These are phyloP conservation scores for Drosophila kuntzei DNA, from an alignment of 2,888 invertebrate species.

Conservation along the genomic window DNA sequence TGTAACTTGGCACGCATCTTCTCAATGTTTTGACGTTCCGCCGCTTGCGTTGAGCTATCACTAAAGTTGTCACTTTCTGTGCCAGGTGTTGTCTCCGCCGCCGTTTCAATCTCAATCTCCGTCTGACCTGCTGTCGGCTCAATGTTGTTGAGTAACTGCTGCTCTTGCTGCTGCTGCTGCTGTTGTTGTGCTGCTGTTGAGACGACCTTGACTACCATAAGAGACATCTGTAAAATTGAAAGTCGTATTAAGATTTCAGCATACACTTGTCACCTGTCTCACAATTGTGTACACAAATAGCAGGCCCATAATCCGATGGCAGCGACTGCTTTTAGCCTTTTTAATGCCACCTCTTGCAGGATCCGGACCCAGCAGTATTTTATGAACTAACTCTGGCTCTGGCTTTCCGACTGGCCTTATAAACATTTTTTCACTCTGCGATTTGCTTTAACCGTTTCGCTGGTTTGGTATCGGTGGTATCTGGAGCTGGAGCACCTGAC, in stretches of 20 bases:
- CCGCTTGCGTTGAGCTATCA: constrained; percentile 42
- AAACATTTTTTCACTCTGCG: constrained; percentile 67
- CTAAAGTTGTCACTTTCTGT: constrained; percentile 59
- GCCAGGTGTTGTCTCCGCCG: constrained; percentile 32
- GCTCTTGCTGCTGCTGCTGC: constrained; percentile 64
- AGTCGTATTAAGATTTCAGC: constrained; percentile 22
- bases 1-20: constrained; percentile 83
- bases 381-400: constrained; percentile 49
- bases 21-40: constrained; percentile 68
- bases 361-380: constrained; percentile 53
- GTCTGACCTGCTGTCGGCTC: constrained; percentile 38
- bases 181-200: constrained; percentile 80
- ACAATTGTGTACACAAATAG: constrained; percentile 79
- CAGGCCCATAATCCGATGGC: constrained; percentile 77
- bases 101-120: constrained; percentile 16
- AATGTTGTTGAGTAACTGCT: constrained; percentile 56
- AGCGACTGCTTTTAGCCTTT: constrained; percentile 40
- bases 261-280: constrained; percentile 49
- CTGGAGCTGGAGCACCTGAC: constrained; percentile 60
- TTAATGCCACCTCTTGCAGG: constrained; percentile 47
- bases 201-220: constrained; percentile 84
- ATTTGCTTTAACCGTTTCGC: constrained; percentile 45
- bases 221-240: constrained; percentile 79
- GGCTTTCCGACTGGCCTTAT: constrained; percentile 48
- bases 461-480: constrained; percentile 51